Percentiles rank a stretch among this genome's conserved stretches.
Conservation (phyloP, 2,888 invertebrate species). For the Lasioglossum oenotherae region DNA sequence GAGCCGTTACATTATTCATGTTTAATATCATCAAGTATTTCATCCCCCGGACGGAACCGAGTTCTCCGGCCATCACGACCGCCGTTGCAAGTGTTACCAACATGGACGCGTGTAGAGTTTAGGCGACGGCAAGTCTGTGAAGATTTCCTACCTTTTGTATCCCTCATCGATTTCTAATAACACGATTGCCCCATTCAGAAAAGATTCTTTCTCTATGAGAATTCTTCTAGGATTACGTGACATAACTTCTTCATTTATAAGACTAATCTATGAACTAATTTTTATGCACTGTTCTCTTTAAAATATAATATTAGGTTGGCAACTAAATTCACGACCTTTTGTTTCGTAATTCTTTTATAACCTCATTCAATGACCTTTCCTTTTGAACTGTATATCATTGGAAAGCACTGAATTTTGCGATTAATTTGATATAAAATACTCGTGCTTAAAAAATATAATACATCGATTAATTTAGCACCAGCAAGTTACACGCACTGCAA, state of each 20-base stretch:
- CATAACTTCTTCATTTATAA: neutral
- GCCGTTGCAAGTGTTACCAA: conserved; percentile 72
- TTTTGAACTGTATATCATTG: no score
- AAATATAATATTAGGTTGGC: no score
- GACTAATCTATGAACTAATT: no score
- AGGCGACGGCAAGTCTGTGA: conserved; percentile 13
- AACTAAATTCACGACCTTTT: no score
- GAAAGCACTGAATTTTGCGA: no score
- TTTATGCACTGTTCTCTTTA: neutral
- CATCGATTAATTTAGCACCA: no score
- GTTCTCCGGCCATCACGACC: conserved; percentile 68
- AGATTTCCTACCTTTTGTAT: neutral
- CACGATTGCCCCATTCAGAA: neutral
- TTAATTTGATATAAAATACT: no score
- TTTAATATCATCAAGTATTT: conserved; percentile 83
- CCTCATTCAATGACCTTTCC: no score
- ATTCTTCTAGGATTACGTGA: neutral
- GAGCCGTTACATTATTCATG: conserved; percentile 83
- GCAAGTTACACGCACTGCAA: no score
- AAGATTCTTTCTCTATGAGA: neutral
- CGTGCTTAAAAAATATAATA: no score
- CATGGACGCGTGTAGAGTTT: conserved; percentile 65
- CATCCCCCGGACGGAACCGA: conserved; percentile 76
- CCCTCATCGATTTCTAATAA: conserved; percentile 3
- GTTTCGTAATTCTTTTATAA: no score